phyloP scores from a whole-genome alignment of 2,797 vertebrate species.

The Anguilla megastoma region DNA sequence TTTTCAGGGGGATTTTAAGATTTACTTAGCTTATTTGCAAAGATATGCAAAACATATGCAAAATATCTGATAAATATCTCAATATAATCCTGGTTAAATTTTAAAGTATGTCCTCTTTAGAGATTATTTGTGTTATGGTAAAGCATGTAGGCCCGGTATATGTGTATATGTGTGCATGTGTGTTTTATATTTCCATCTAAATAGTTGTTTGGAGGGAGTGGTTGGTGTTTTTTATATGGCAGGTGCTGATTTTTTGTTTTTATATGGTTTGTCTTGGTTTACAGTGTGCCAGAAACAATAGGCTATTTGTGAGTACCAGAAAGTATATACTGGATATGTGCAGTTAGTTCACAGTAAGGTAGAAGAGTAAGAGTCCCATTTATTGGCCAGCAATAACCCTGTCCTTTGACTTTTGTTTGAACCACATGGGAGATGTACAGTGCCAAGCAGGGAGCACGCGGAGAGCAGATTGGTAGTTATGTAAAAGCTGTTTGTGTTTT shows the following conservation, averaged over 20 bases:
- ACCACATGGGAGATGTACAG: conserved; percentile 8
- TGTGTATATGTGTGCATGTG: background rate
- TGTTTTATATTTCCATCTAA: background rate
- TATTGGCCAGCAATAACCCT: background rate
- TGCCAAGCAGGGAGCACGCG: conserved; percentile 28
- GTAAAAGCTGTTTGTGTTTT: conserved; percentile 46
- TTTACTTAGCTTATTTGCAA: background rate
- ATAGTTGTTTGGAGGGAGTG: background rate
- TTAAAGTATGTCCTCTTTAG: background rate
- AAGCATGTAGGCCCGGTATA: background rate
- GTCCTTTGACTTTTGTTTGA: background rate
- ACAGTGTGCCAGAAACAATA: background rate
- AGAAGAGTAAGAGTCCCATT: background rate
- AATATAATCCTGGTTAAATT: background rate
- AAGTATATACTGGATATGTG: background rate
- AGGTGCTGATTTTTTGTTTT: no score
- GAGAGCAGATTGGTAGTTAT: conserved; percentile 38
- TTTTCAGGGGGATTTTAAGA: no score
- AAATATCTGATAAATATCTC: no score
- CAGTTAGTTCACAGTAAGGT: background rate
- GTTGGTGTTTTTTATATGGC: background rate
- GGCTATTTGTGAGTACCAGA: background rate
- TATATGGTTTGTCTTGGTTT: background rate
- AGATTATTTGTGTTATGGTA: background rate
- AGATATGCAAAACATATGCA: background rate